Evolutionary conservation across 2,113 vertebrate species (phyloP), one percentile per base, ranked within the genome.

Genomic region (Turnix velox): DNA sequence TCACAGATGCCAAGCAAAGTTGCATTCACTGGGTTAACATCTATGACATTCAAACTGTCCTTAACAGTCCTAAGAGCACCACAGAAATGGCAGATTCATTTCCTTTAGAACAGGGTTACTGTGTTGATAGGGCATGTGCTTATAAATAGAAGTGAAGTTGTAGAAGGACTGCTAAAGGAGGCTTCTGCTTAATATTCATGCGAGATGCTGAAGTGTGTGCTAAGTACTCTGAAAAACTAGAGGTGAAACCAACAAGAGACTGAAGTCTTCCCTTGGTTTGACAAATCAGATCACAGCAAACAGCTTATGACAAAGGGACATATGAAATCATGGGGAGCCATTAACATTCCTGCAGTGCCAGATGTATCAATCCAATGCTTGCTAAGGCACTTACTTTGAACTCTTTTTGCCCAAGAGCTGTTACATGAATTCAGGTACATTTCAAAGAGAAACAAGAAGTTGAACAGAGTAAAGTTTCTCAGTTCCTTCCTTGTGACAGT

Each of bases 381-480:
- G 3, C 76, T 96, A 98, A 98, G 97, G 97, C 97, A 97, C 97
- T 97, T 96, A 80, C 91, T 87, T 87, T 72, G 63, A 87, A 85
- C 85, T 93, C 93, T 75, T 79, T 79, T 42, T 87, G 87, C 91
- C 77, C 45, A 3, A 87, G 88, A 76, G 43, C 35, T 31, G 43
- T 69, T 95, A 66, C 48, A 88, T 74, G 28, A 71, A 91, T 63
- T 76, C 80, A 74, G 88, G 72, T 62, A 73, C 87, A 48, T 80
- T 57, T 83, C 76, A 42, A n/a, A n/a, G n/a, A 28, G 74, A 68
- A 65, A 59, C 65, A 5, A 78, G 42, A 61, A 82, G 35, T 39
- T 51, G 82, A 93, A 76, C 46, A 72, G 65, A 66, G 62, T 61
- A 40, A 72, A 90, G 90, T 59, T 79, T 28, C 72, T 72, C 54